These are phyloP conservation scores for Otocyon megalotis DNA, from an alignment of 2,113 vertebrate species.

Conservation along the genomic window DNA sequence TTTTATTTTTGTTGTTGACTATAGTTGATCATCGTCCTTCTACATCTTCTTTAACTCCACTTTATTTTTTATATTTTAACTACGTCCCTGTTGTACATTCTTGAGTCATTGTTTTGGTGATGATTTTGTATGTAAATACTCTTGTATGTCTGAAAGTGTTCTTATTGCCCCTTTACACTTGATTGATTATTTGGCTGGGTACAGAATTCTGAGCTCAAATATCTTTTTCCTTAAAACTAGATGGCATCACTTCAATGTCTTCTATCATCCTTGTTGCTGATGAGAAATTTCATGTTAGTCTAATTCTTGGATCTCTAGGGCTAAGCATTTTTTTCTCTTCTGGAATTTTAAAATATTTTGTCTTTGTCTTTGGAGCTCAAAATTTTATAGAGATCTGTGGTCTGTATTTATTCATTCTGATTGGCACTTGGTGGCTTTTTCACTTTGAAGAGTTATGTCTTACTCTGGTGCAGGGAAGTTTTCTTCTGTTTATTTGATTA, in stretches of 20 bases:
- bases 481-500: background rate
- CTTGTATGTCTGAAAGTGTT: background rate
- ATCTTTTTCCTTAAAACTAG: background rate
- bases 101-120: slow-evolving; percentile 2
- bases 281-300: slow-evolving; percentile 47
- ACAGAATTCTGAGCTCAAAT: slow-evolving; percentile 29
- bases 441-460: background rate
- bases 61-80: background rate
- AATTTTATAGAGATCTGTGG: background rate
- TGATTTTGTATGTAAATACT: background rate
- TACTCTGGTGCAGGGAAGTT: background rate
- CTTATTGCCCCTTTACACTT: background rate
- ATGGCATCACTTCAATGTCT: background rate
- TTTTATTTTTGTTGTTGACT: background rate
- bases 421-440: background rate
- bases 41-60: background rate
- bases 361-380: slow-evolving; percentile 4
- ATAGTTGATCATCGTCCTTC: background rate
- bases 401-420: background rate
- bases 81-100: background rate
- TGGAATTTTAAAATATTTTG: background rate
- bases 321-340: background rate
- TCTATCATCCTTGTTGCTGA: background rate
- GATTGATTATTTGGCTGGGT: slow-evolving; percentile 21
- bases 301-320: slow-evolving; percentile 22